Evolutionary conservation across 2,113 vertebrate genomes (phyloP).

Genomic region (Indicator indicator): DNA sequence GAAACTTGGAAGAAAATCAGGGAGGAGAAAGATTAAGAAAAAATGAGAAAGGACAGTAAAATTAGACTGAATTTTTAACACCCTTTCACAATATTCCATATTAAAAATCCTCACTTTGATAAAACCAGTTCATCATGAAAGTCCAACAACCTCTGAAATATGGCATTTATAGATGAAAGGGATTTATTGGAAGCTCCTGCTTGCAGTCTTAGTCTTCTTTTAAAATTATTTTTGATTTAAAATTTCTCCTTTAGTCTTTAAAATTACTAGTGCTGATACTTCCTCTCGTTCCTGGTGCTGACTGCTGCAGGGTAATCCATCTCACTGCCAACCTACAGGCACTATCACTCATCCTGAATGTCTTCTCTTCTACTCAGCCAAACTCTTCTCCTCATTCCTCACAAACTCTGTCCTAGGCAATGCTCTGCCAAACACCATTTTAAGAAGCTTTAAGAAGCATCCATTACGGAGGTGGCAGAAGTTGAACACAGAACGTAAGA

Average conservation of each 20-base stretch:
- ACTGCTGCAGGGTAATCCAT: neutral
- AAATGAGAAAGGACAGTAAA: neutral
- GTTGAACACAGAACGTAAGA: neutral
- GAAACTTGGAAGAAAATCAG: neutral
- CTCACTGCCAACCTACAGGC: fast-evolving
- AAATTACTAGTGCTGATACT: neutral
- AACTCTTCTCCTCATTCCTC: neutral
- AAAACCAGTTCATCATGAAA: neutral
- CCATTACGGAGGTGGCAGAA: neutral
- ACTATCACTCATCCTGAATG: neutral
- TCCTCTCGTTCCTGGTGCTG: neutral
- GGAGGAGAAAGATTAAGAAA: neutral
- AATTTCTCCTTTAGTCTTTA: neutral
- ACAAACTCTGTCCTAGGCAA: neutral
- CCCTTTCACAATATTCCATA: neutral
- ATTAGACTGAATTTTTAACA: neutral
- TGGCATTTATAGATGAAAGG: neutral
- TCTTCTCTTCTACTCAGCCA: neutral
- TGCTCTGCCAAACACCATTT: neutral
- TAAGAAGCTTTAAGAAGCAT: conserved; percentile 13
- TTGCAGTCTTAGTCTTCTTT: neutral
- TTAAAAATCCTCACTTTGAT: neutral
- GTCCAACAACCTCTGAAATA: neutral
- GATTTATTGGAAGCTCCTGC: neutral
- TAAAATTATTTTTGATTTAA: neutral